Conservation (phyloP, 2,113 vertebrate species). For the Hemiprocne comata region DNA sequence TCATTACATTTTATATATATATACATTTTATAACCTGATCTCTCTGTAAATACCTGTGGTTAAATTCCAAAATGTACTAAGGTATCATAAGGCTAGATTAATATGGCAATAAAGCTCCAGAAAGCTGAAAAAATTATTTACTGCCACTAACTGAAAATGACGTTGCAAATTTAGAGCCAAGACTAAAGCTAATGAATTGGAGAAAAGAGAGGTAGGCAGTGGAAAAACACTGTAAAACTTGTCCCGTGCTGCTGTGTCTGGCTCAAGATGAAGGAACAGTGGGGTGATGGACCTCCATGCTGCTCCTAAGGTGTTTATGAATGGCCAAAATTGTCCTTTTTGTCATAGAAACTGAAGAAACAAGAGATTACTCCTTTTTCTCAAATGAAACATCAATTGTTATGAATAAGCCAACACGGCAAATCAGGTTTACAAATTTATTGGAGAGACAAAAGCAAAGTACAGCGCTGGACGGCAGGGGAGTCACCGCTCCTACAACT, state of each 20-base stretch:
- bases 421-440: no score
- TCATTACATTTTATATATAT: not conserved
- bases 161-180: not conserved
- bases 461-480: no score
- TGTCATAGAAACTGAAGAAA: not conserved
- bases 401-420: no score
- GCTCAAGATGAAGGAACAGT: not conserved
- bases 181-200: not conserved
- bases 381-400: not conserved
- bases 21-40: not conserved
- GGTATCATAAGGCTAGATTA: not conserved
- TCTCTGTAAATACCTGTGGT: not conserved
- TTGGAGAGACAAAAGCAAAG: no score
- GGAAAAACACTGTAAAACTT: not conserved
- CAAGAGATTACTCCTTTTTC: not conserved
- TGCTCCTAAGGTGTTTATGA: not conserved
- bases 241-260: fast-evolving
- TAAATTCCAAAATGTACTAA: not conserved
- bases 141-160: not conserved
- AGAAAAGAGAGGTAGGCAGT: not conserved
- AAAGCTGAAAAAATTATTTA: not conserved
- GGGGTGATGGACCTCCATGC: not conserved
- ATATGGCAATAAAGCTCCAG: constrained; percentile 11
- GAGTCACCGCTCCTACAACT: no score
- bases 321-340: not conserved